Evolutionary conservation across 2,797 vertebrate species (phyloP), one percentile per base, ranked within the genome.

Genomic region (Pantherophis alleghaniensis): DNA sequence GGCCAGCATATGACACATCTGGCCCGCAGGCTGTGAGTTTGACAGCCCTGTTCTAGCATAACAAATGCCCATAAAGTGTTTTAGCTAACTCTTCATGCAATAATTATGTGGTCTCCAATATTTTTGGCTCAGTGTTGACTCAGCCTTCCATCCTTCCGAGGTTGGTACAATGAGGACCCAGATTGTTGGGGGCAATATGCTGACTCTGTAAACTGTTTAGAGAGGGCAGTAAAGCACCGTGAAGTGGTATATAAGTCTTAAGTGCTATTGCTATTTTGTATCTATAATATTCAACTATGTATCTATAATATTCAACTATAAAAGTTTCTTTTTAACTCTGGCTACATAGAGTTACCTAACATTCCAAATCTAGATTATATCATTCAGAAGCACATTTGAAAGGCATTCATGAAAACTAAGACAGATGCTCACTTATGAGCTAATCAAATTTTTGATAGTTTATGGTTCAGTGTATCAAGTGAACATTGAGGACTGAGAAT

Each of bases 1-100:
- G 57, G 57, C 57, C 57, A 59, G 57, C 57, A 5, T 1, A 1
- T 59, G 18, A 59, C 57, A 59, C 57, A 59, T 20, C 57, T 1
- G 5, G 5, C 57, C 18, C 5, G 0, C 4, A 3, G 1, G 18
- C 57, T 5, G 0, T 1, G 16, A 5, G 18, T 20, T 57, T 57
- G 57, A 57, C 5, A 18, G 57, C 16, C 57, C 18, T 59, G 37
- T 47, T 47, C 20, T 83, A 83, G 20, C 20, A 83, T 83, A 83
- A 83, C 20, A 83, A 47, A 83, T 47, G 74, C 20, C 42, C 37
- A 2, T 47, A 83, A 83, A 1, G 74, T 47, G 74, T 47, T 83
- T 83, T 47, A 83, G 10, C 20, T 47, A 83, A 83, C 3, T 4
- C 20, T 47, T 83, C 37, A 42, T 4, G 37, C 20, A 83, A 47